Evolutionary conservation across 92 coral and sea anemone genomes (phyloP).

Genomic region (Bergia sp.): DNA sequence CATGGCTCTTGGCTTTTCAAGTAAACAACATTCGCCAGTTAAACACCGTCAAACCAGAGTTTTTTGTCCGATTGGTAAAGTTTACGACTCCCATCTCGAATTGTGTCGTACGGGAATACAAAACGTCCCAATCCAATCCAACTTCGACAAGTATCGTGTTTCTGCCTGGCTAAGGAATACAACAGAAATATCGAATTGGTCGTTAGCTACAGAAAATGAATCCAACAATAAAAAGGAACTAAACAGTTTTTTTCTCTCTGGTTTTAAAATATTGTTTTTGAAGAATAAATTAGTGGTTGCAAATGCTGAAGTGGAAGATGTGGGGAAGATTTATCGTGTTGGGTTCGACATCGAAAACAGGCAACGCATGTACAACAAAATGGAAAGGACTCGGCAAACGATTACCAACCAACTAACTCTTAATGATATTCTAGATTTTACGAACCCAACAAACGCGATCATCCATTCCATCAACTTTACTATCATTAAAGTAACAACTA

Average conservation of each 20-base stretch:
- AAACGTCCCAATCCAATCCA: not conserved
- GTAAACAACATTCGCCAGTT: not conserved
- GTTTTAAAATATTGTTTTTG: not conserved
- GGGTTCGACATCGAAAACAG: not conserved
- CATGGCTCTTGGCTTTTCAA: slow-evolving; percentile 1
- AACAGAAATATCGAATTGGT: not conserved
- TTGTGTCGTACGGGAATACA: not conserved
- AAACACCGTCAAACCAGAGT: not conserved
- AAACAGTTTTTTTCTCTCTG: not conserved
- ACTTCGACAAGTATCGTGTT: not conserved
- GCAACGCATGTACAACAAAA: not conserved
- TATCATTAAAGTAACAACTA: slow-evolving; percentile 3
- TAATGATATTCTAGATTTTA: not conserved
- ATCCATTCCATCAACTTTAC: slow-evolving; percentile 26
- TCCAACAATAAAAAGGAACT: not conserved
- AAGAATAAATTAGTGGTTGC: not conserved
- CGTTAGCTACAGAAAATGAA: not conserved
- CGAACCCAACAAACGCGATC: not conserved
- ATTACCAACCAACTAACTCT: not conserved
- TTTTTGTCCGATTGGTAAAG: not conserved
- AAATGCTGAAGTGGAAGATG: not conserved
- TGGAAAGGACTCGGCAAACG: not conserved
- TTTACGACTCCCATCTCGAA: not conserved
- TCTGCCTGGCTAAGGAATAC: not conserved
- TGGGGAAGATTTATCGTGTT: not conserved